These are phyloP conservation scores for Coptodon rendalli DNA, from an alignment of 2,113 vertebrate species.

Conservation along the genomic window DNA sequence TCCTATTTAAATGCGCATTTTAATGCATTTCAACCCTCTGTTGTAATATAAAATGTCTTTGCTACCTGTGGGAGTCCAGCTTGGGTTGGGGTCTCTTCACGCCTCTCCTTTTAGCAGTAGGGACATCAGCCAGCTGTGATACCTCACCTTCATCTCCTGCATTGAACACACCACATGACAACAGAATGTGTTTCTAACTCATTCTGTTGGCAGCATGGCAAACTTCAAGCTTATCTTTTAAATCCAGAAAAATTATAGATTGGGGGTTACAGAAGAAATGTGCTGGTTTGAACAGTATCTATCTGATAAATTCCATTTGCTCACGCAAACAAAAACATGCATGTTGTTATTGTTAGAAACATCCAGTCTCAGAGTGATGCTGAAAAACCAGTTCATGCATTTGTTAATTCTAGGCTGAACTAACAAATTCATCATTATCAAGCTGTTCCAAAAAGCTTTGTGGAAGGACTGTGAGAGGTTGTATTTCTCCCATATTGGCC, in stretches of 20 bases:
- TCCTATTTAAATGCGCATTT: background rate
- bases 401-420: background rate
- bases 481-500: background rate
- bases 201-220: background rate
- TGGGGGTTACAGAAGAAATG: background rate
- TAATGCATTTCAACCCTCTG: background rate
- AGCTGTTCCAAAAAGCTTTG: background rate
- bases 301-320: background rate
- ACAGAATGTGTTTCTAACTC: background rate
- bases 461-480: background rate
- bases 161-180: background rate
- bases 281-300: background rate
- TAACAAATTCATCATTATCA: background rate
- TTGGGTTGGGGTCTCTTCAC: constrained; percentile 83
- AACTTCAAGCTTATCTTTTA: background rate
- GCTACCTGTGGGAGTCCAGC: constrained; percentile 77
- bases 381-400: background rate
- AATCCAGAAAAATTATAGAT: background rate
- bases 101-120: constrained; percentile 66
- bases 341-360: too few species aligned
- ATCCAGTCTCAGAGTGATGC: too few species aligned
- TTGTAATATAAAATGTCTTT: background rate
- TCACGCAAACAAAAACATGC: background rate
- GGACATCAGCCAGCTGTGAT: constrained; percentile 75
- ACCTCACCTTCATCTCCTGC: constrained; percentile 65